Evolutionary conservation across 2,888 invertebrate species (phyloP), one percentile per base, ranked within the genome.

Genomic region (Poecilobothrus nobilitatus): DNA sequence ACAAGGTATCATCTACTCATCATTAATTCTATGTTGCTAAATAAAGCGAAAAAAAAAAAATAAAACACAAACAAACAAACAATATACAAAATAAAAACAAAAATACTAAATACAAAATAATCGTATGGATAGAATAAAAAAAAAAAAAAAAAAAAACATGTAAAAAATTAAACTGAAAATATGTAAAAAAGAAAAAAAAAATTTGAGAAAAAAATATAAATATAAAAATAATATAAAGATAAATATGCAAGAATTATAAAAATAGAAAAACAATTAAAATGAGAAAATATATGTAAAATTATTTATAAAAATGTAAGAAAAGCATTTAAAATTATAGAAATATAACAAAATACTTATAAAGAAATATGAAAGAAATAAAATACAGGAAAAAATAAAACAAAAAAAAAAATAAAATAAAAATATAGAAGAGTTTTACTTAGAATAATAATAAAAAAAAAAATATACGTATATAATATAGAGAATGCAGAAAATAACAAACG

Each of bases 221-320:
- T 5, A 53, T 53, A 18, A 53, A 18, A 53, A n/a, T 15, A 53
- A 53, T 18, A 2, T 2, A 53, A 53, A 41, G 3, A 53, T 37
- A 10, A 10, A 53, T 18, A 53, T 53, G 53, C 53, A 53, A 53
- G 18, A n/a, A 53, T 53, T 53, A 53, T 18, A 53, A 53, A 53
- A 53, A 53, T 53, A 53, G 53, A 53, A 53, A 53, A 53, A 53
- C 53, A 53, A 53, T 53, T 53, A 53, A 53, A 53, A 53, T 53
- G 6, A 18, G 15, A 53, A 53, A 18, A 18, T 53, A 53, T 53
- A 53, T 53, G 53, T 53, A 53, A 53, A 53, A 53, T 12, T 53
- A 41, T 41, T 9, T 41, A 15, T 27, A 27, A 27, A 41, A 41
- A 53, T 18, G 7, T 18, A 53, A 53, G 18, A n/a, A 53, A 53